These are phyloP conservation scores for Zaprionus tsacasi DNA, from an alignment of 1,140 invertebrate genomes.

Conservation along the genomic window DNA sequence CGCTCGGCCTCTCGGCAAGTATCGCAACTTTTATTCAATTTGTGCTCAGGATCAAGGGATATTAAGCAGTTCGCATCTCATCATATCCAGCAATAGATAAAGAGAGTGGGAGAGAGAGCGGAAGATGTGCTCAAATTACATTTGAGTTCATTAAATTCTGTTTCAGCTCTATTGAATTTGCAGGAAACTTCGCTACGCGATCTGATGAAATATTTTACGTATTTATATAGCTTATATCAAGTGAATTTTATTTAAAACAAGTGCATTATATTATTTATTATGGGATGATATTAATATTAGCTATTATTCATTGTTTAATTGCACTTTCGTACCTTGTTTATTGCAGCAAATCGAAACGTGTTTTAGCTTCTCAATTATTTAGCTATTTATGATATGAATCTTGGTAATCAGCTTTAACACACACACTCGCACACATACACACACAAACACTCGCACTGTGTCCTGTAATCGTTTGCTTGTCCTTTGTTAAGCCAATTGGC, in stretches of 20 bases:
- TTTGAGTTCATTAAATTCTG: background rate
- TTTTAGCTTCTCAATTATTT: slow-evolving; percentile 25
- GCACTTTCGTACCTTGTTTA: background rate
- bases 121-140: background rate
- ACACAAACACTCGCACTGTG: background rate
- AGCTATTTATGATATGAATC: slow-evolving; percentile 16
- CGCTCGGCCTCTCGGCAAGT: background rate
- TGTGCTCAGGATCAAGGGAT: background rate
- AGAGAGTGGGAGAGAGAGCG: background rate
- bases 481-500: slow-evolving; percentile 56
- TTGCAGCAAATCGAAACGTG: background rate
- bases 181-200: background rate
- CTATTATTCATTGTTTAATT: background rate
- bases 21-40: slow-evolving; percentile 18
- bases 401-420: slow-evolving; percentile 5
- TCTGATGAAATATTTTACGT: background rate
- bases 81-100: background rate
- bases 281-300: too few species aligned
- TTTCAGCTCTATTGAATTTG: background rate
- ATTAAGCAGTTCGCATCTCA: slow-evolving; percentile 1
- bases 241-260: background rate
- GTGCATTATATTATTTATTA: background rate
- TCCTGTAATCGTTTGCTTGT: slow-evolving; percentile 40
- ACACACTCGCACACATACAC: background rate
- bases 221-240: background rate